Evolutionary conservation across 2,113 vertebrate species (phyloP), one percentile per base, ranked within the genome.

Genomic region (Pelobates fuscus): DNA sequence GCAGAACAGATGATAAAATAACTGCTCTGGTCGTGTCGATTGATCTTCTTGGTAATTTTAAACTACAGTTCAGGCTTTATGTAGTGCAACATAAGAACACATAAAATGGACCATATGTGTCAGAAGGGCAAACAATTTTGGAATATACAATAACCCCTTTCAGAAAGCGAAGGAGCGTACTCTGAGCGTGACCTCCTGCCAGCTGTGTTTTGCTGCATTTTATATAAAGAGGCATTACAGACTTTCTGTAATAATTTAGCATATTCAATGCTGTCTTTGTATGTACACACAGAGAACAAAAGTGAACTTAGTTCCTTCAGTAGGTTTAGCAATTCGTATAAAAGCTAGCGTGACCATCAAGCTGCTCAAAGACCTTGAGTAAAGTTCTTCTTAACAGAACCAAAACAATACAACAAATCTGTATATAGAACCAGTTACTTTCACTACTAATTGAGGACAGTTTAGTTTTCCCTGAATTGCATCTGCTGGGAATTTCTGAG

Each of bases 101-200:
- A 17, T 70, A 8, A 65, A 32, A 55, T 55, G 57, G 21, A 21
- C 30, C 63, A 75, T 67, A 75, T 75, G 41, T 71, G 41, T 32
- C 7, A 64, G 55, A 43, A 59, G 63, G 41, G 20, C 21, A 54
- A 26, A 27, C 41, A 68, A 27, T 12, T 30, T 59, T 15, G 55
- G 4, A 49, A 49, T 64, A 61, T 57, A 76, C 65, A 77, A 77
- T 77, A 57, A 41, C 5, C 21, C 67, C 73, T 37, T 77, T 77
- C 41, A 77, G 55, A 20, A 49, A 59, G 54, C 41, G 61, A 24
- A 41, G 29, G 43, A 60, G 67, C 23, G 41, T 41, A 77, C 37
- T 11, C 64, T 67, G 3, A 68, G 27, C 26, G 24, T 61, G 65
- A 77, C 55, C 73, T 68, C 65, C 68, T 58, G 73, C 73, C 57